Evolutionary conservation across 2,888 invertebrate genomes (phyloP), one percentile per base, ranked within the genome.

Genomic region (Rotaria macrura): DNA sequence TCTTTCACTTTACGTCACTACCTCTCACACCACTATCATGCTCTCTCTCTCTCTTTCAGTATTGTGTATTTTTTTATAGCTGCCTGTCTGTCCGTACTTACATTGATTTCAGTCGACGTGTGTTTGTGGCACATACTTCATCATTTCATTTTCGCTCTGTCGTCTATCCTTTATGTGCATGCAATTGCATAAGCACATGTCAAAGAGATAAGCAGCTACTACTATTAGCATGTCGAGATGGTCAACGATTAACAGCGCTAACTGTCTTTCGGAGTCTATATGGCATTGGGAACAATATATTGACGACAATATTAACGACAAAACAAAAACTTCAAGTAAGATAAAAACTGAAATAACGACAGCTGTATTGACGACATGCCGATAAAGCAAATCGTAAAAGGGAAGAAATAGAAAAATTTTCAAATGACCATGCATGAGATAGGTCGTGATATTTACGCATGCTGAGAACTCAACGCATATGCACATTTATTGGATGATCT

Each of bases 381-480:
- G 65, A 65, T 65, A 65, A 65, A 65, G 34, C 65, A 65, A 65
- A 65, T 65, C 65, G 34, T 65, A 65, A 49, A 29, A 38, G 65
- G 20, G 65, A 65, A 65, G 65, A 65, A 23, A 23, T 17, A 23
- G 52, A 52, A 52, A 52, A 12, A 3, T 23, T 65, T 65, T 65
- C 65, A 34, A 65, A 65, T 65, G 65, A 65, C 65, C 65, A 65
- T 65, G 20, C 34, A 65, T 20, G 65, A 65, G 65, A 65, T 65
- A 65, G 65, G 34, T 65, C 65, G 65, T 65, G 65, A 29, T 65
- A 65, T 65, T 65, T 65, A 65, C 65, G 34, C 65, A 65, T 65
- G 65, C 34, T 65, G 65, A 65, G 65, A 65, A 65, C 17, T 65
- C 34, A 25, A 65, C 65, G 20, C 65, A 65, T 65, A 65, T 65